These are phyloP conservation scores for Pocota personata DNA, from an alignment of 2,888 invertebrate genomes.

Conservation along the genomic window DNA sequence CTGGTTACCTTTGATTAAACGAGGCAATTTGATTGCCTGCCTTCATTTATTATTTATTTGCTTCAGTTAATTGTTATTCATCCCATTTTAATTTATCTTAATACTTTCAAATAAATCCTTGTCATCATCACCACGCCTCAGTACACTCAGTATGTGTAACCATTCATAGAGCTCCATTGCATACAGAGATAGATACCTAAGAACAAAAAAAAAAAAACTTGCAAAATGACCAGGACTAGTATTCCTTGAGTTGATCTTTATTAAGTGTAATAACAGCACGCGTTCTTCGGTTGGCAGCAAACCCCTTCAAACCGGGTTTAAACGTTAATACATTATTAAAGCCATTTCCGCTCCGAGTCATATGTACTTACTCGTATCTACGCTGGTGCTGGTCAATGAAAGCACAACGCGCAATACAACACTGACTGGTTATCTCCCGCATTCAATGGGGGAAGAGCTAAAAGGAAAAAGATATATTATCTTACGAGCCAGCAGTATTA, in stretches of 20 bases:
- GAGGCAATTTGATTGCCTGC: background rate
- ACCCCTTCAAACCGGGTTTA: background rate
- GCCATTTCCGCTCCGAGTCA: slow-evolving; percentile 31
- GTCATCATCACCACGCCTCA: background rate
- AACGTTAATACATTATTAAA: slow-evolving; percentile 26
- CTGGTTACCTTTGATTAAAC: background rate
- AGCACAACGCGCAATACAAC: background rate
- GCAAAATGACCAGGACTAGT: background rate
- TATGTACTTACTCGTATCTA: background rate
- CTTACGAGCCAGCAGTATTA: slow-evolving; percentile 21
- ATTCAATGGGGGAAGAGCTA: background rate
- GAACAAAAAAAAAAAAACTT: too few relatives aligned
- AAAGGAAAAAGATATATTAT: slow-evolving; percentile 39
- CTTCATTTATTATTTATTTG: background rate
- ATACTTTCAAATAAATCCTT: background rate
- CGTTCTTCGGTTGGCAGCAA: slow-evolving; percentile 10
- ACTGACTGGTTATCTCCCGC: background rate
- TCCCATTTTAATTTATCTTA: background rate
- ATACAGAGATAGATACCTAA: background rate
- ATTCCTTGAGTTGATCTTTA: slow-evolving; percentile 15
- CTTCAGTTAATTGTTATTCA: background rate
- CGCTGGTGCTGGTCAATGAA: slow-evolving; percentile 1
- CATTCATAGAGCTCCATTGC: background rate
- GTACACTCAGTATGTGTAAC: background rate
- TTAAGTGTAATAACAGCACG: slow-evolving; percentile 37